Base-by-base conservation (phyloP, 2,113 vertebrate genomes). In the Glareola pratincola region DNA sequence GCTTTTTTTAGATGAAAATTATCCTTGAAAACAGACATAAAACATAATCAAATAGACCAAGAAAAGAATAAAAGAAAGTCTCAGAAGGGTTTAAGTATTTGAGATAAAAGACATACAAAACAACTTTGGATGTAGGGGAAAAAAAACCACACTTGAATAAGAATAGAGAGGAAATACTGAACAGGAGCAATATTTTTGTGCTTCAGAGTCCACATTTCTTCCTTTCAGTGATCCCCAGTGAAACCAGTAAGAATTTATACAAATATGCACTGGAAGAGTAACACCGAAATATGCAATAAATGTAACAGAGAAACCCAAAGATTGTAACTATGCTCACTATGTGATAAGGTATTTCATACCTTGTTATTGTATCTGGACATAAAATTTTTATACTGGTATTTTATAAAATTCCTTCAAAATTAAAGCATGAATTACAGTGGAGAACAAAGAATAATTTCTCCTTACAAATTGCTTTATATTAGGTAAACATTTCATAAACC, bases 1-100 rank as follows among this genome's bases (percentile, higher is more conserved):
- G 45, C 24, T 93, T 82, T 82, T 81, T 86, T 82, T 37, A 79
- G 85, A 92, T 76, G 2, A 92, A 93, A 93, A 96, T 90, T 94
- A 94, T 88, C 92, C 87, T 69, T 96, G 85, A 88, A 93, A 96
- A 91, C 41, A 92, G 94, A 85, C 92, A 95, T 82, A 73, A 95
- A 96, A 74, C 54, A 73, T 90, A 96, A 97, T 95, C 82, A 93
- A 96, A 93, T 71, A 85, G 82, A 96, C 85, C 62, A 93, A 92
- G 87, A 73, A 90, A 90, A 76, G 57, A 90, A 95, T 62, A 45
- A 93, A 95, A 85, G 77, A 92, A 94, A 93, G 88, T 91, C 90
- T 95, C 93, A 76, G 53, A 94, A 92, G 77, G 48, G 24, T 92
- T 96, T 93, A 94, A 94, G 85, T 62, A 66, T 94, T 94, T 88